A percentile compares a stretch with the other conserved stretches of the same genome.
These are phyloP conservation scores for Neoascia interrupta DNA, from an alignment of 2,888 invertebrate genomes.

Conservation along the genomic window DNA sequence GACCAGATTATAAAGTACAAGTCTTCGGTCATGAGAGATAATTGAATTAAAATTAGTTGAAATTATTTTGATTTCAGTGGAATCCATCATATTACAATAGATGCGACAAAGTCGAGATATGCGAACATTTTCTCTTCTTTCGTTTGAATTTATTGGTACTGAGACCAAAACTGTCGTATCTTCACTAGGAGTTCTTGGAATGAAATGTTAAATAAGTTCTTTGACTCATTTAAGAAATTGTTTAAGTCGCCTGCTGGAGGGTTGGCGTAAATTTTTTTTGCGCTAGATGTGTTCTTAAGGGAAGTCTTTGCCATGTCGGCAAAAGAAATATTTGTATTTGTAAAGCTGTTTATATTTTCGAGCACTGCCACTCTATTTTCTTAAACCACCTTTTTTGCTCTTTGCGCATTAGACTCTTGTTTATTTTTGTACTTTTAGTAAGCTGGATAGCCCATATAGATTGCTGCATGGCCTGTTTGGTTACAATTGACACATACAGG, in stretches of 20 bases:
- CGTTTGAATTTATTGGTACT: too few species aligned
- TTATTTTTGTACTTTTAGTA: conserved; percentile 8
- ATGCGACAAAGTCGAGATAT: conserved; percentile 22
- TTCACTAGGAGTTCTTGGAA: too few species aligned
- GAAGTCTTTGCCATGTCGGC: neutral
- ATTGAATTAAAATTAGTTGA: conserved; percentile 17
- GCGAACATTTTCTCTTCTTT: conserved; percentile 9
- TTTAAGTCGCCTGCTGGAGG: conserved; percentile 3
- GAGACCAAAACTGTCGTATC: too few species aligned
- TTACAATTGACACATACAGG: too few species aligned
- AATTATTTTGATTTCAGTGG: neutral
- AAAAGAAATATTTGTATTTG: conserved; percentile 12
- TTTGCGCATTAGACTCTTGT: neutral
- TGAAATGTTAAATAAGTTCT: neutral
- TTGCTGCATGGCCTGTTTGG: conserved; percentile 11
- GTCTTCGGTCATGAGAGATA: conserved; percentile 16
- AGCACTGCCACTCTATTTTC: neutral
- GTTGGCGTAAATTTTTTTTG: neutral
- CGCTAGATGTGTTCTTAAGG: neutral
- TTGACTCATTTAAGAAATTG: conserved; percentile 19
- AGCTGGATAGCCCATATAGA: neutral
- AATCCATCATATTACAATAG: conserved; percentile 5
- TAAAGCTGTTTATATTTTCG: neutral
- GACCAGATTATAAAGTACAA: neutral
- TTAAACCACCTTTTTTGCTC: neutral